Percentiles rank a stretch among this genome's conserved stretches.
phyloP scores from a whole-genome alignment of 2,888 invertebrate species.

The Tuta absoluta region DNA sequence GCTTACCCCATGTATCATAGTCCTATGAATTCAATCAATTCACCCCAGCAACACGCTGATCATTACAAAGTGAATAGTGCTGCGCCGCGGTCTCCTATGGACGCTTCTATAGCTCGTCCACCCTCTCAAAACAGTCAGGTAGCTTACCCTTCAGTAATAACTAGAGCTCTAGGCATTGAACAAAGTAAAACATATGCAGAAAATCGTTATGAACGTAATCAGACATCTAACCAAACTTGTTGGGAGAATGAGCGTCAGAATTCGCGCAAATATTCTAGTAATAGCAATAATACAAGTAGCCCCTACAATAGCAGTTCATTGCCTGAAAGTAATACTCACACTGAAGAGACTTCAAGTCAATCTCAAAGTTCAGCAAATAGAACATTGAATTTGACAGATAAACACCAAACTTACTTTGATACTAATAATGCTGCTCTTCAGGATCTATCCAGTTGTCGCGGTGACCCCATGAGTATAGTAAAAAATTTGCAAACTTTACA shows the following conservation, averaged over 20 bases:
- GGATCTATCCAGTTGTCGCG: constrained; percentile 87
- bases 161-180: constrained; percentile 85
- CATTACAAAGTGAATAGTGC: constrained; percentile 74
- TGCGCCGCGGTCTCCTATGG: constrained; percentile 86
- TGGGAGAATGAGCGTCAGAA: constrained; percentile 81
- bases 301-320: constrained; percentile 66
- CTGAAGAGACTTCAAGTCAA: constrained; percentile 67
- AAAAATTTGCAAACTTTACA: constrained; percentile 85
- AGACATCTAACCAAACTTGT: constrained; percentile 75
- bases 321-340: constrained; percentile 74
- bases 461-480: constrained; percentile 88
- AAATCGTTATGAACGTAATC: constrained; percentile 78
- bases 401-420: constrained; percentile 84
- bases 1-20: constrained; percentile 93
- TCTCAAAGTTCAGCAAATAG: constrained; percentile 72
- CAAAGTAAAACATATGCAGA: constrained; percentile 80
- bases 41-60: constrained; percentile 85
- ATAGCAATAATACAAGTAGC: constrained; percentile 64
- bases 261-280: constrained; percentile 75
- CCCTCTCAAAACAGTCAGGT: constrained; percentile 83
- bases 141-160: constrained; percentile 92
- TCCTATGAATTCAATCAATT: constrained; percentile 88
- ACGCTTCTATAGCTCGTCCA: constrained; percentile 85
- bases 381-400: constrained; percentile 73
- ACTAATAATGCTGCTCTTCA: constrained; percentile 83